Base-by-base conservation (phyloP, 2,797 vertebrate genomes). In the Botia almorhae region DNA sequence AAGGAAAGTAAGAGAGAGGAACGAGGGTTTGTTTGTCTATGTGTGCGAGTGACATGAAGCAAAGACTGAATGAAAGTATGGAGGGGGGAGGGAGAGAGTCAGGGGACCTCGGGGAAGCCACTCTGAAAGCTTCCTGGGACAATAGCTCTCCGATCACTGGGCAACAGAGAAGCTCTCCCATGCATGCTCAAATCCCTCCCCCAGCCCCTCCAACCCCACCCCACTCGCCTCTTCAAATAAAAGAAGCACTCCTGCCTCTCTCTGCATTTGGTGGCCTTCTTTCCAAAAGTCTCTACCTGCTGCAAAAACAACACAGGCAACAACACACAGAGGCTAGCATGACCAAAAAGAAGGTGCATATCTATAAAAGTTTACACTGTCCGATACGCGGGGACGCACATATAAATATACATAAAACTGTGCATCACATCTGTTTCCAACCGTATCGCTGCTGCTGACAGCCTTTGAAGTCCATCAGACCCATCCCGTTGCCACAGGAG, bases 71-170 rank as follows among this genome's bases (percentile, higher is more conserved):
- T 63, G 88, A 50, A 82, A 69, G 82, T 83, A 51, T 80, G 76
- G 84, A 67, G n/a, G 60, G 33, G 33, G 78, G 90, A 91, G 88
- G 87, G 85, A 14, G 69, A 92, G 80, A 39, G 50, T 53, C 76
- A 72, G 85, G 87, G 87, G 91, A 92, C 91, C 93, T 93, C 90
- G 74, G 92, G 93, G 93, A 92, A 93, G 88, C 89, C 89, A 86
- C 89, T 84, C 76, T 94, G 92, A 94, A 95, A 94, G 92, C 91
- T 93, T 94, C 91, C 89, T 7, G 86, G 93, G 92, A 94, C 94
- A 95, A 95, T 94, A 88, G 93, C 84, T 87, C 91, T 89, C 87
- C 90, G 93, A 94, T 95, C 92, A 93, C 94, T 93, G 86, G 91
- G 93, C 93, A 95, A 95, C 94, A 90, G 90, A 88, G 87, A 51